Base-by-base conservation (phyloP, 1,140 invertebrate species). In the Drosophila jambulina region DNA sequence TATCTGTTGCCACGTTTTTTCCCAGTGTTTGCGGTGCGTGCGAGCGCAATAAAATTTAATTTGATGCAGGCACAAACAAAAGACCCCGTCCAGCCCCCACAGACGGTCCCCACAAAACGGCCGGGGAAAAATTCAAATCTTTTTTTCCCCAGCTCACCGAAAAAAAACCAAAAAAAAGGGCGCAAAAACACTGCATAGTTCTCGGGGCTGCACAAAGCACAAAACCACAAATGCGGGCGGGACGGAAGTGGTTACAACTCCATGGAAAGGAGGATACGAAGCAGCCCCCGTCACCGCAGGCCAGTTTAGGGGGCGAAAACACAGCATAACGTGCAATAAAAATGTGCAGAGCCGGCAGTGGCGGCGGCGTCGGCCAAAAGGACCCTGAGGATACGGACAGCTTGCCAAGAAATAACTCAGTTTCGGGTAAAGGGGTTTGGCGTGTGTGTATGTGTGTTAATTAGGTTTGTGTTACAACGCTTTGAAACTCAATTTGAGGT, bases 31-130 rank as follows among this genome's bases (percentile, higher is more conserved):
- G 59, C 23, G 58, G 76, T 77, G 75, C 84, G 84, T 78, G 72
- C 42, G 64, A 77, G 59, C 71, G 77, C 53, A 88, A 88, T 88
- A 88, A 83, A 88, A 87, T 84, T 78, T 83, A 84, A 87, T 83
- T 88, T 87, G 77, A 83, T 83, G 77, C 64, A 78, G 60, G 67
- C 61, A 58, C 54, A 54, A 68, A 68, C 67, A 43, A 68, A 43
- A 54, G 63, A 25, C 13, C 34, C 25, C 57, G 43, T 5, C 45
- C 59, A 57, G 61, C 56, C 51, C 13, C 40, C 38, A 23, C 38
- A 49, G 34, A 48, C 43, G 42, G 64, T 46, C 51, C 13, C 45
- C 40, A 25, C 40, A 51, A 54, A 54, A n/a, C 32, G 34, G 51
- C 9, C 9, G 15, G 53, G 19, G 4, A 48, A 40, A 72, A 29